Evolutionary conservation across 2,888 invertebrate species (phyloP).

Genomic region (Plebejus melissa): DNA sequence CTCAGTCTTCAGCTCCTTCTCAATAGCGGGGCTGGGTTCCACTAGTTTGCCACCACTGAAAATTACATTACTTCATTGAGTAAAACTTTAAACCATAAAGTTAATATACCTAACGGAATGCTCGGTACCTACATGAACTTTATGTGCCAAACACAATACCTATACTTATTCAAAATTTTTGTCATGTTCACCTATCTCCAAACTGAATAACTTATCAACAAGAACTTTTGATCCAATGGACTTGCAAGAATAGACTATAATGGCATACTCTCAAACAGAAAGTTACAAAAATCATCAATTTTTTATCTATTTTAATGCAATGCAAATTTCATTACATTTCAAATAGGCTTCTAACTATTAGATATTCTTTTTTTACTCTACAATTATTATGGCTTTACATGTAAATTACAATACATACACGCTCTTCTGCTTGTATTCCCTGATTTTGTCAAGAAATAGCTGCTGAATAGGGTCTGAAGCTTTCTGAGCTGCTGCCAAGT

Average conservation of each 20-base stretch:
- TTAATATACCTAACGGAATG: too few relatives aligned
- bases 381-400: neutral
- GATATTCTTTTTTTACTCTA: neutral
- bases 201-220: neutral
- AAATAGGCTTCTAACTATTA: neutral
- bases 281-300: neutral
- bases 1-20: conserved; percentile 87
- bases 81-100: neutral
- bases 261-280: neutral
- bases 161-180: too few relatives aligned
- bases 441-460: conserved; percentile 93
- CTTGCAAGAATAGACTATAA: neutral
- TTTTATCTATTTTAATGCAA: neutral
- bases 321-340: too few relatives aligned
- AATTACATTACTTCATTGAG: conserved; percentile 30
- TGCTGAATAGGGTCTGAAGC: conserved; percentile 95
- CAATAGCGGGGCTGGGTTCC: conserved; percentile 87
- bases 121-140: too few relatives aligned
- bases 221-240: neutral
- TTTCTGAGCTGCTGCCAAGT: conserved; percentile 86
- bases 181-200: too few relatives aligned
- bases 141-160: too few relatives aligned
- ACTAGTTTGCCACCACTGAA: conserved; percentile 90
- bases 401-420: conserved; percentile 79
- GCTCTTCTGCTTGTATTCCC: conserved; percentile 93